phyloP scores from a whole-genome alignment of 2,797 vertebrate genomes.

The Tokudaia tokunoshimensis region DNA sequence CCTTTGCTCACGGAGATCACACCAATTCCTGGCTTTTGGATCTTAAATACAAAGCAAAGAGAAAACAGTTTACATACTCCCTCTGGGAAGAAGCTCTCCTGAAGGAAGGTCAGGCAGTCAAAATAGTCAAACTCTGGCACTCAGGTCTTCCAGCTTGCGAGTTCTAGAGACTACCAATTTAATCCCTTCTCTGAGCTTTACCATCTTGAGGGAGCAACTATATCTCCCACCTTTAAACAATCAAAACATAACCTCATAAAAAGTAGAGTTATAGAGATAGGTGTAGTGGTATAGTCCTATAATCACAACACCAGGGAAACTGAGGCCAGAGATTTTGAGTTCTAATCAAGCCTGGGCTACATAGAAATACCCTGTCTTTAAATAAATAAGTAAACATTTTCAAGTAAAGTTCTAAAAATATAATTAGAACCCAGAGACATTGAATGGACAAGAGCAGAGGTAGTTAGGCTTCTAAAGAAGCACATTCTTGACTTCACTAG shows the following conservation, averaged over 20 bases:
- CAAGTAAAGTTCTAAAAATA: neutral
- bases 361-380: neutral
- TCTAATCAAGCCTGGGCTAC: neutral
- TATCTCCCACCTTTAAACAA: neutral
- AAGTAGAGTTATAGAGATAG: neutral
- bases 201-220: neutral
- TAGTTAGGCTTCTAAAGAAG: neutral
- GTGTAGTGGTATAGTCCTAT: neutral
- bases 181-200: neutral
- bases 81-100: neutral
- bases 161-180: neutral
- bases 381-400: neutral
- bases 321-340: neutral
- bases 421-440: neutral
- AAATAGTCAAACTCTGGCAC: neutral
- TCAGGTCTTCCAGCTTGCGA: neutral
- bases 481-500: neutral
- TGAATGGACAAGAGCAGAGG: neutral
- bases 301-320: neutral
- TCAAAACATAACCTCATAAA: constrained; percentile 15
- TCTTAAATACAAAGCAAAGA: constrained; percentile 69
- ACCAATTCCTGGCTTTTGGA: constrained; percentile 74
- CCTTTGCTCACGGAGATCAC: constrained; percentile 80
- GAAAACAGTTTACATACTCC: neutral
- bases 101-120: neutral